phyloP scores from a whole-genome alignment of 2,113 vertebrate species.

The Pan paniscus region DNA sequence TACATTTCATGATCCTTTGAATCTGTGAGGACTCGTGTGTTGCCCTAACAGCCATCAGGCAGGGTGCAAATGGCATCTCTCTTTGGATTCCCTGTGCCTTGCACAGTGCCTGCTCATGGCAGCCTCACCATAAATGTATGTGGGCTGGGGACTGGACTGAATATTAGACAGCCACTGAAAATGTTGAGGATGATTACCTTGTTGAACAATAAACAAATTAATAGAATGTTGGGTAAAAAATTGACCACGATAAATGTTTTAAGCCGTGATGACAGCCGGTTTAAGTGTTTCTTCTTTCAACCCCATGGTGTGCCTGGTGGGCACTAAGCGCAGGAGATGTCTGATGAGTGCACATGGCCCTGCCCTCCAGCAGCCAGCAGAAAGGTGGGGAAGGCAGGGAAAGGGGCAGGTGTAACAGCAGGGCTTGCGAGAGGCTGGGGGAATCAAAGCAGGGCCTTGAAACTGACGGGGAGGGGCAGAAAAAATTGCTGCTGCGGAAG shows the following conservation, averaged over 20 bases:
- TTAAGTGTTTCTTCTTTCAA: neutral
- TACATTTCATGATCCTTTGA: fast-evolving
- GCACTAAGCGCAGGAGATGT: fast-evolving
- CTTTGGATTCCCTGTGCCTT: fast-evolving
- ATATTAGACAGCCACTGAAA: neutral
- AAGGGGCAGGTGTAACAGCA: fast-evolving
- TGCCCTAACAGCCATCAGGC: fast-evolving
- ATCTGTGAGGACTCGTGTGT: fast-evolving
- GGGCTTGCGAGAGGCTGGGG: neutral
- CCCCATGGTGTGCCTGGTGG: fast-evolving
- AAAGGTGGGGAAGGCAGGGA: too few relatives aligned
- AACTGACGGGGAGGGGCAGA: fast-evolving
- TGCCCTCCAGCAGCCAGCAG: neutral
- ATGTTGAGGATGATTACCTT: neutral
- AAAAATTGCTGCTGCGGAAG: fast-evolving
- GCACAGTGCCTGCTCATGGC: fast-evolving
- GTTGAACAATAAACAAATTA: neutral
- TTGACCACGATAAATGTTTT: neutral
- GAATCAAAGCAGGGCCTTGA: fast-evolving
- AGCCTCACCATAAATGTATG: fast-evolving
- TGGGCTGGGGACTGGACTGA: neutral
- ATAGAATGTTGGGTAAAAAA: neutral
- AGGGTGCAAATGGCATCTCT: fast-evolving
- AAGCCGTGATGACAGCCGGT: fast-evolving
- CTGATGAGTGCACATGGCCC: fast-evolving